Conservation (phyloP, 2,888 invertebrate genomes). For the Dendrolimus pini region DNA sequence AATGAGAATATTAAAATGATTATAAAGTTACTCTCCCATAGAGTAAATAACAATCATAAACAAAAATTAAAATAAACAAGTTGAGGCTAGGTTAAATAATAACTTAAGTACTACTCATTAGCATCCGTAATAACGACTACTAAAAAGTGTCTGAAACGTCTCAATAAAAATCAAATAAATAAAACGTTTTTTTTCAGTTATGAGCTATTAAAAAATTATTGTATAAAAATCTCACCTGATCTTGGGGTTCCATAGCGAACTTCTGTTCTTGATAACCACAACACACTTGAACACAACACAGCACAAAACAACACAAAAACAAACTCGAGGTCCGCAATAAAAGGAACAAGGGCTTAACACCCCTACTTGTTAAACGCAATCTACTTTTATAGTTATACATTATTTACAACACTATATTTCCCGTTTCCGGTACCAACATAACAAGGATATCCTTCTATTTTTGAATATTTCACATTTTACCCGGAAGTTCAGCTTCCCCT, state of each 20-base stretch:
- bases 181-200: too few relatives aligned
- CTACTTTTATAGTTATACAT: constrained; percentile 44
- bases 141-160: too few relatives aligned
- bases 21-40: too few relatives aligned
- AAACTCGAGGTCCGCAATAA: constrained; percentile 52
- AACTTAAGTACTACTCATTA: too few relatives aligned
- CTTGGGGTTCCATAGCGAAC: constrained; percentile 94
- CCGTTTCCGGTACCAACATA: constrained; percentile 32
- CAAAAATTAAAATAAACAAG: too few relatives aligned
- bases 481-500: constrained; percentile 50
- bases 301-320: constrained; percentile 22
- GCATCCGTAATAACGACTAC: too few relatives aligned
- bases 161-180: too few relatives aligned
- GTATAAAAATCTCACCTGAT: constrained; percentile 68
- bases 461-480: constrained; percentile 53
- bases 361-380: constrained; percentile 49
- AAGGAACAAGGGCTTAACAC: constrained; percentile 54
- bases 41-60: too few relatives aligned
- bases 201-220: too few relatives aligned
- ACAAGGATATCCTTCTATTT: constrained; percentile 48
- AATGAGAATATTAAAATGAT: too few relatives aligned
- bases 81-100: too few relatives aligned
- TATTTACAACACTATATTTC: constrained; percentile 23
- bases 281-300: constrained; percentile 49
- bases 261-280: constrained; percentile 80